phyloP scores from a whole-genome alignment of 2,113 vertebrate genomes.

The Monopterus albus region DNA sequence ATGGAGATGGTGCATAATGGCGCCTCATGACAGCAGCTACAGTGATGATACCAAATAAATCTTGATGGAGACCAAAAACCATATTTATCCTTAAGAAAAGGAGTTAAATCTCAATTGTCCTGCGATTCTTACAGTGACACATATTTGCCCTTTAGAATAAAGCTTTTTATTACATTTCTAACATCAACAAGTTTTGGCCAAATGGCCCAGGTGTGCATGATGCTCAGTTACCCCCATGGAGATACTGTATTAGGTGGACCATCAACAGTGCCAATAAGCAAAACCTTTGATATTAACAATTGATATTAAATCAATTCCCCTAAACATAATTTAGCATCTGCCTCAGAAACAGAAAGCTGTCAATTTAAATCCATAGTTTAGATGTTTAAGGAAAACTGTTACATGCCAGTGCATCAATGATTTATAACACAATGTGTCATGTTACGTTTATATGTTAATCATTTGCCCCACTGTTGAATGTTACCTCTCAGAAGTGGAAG shows the following conservation, averaged over 20 bases:
- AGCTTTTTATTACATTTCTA: neutral
- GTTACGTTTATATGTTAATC: neutral
- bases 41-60: neutral
- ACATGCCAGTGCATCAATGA: neutral
- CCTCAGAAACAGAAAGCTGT: neutral
- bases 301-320: too few relatives aligned
- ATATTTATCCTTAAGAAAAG: neutral
- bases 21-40: slow-evolving; percentile 40
- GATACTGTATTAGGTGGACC: too few relatives aligned
- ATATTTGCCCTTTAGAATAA: neutral
- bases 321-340: too few relatives aligned
- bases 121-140: neutral
- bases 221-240: too few relatives aligned
- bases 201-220: neutral
- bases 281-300: too few relatives aligned
- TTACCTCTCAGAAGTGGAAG: slow-evolving; percentile 92
- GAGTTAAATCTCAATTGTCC: neutral
- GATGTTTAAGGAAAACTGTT: neutral
- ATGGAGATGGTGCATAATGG: slow-evolving; percentile 66
- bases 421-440: neutral
- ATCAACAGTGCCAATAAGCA: too few relatives aligned
- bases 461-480: neutral
- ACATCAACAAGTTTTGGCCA: neutral
- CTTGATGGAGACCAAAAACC: neutral
- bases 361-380: neutral